Evolutionary conservation across 2,888 invertebrate genomes (phyloP).

Genomic region (Capitulum mitella): DNA sequence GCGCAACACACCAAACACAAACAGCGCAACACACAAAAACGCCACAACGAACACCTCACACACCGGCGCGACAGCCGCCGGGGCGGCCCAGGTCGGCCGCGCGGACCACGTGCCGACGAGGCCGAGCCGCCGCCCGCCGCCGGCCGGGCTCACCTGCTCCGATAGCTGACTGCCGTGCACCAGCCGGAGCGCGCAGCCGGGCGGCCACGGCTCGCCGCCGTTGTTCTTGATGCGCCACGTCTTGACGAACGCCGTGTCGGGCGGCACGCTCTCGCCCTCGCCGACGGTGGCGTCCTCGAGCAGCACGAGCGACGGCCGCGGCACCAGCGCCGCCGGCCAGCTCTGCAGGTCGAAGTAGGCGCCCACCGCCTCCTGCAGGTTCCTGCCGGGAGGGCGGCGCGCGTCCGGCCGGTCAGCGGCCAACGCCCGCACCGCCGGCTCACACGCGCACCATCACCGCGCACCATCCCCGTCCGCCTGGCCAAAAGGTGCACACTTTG

Average conservation of each 20-base stretch:
- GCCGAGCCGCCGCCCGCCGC: neutral
- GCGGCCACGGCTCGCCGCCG: slow-evolving; percentile 81
- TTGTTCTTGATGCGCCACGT: slow-evolving; percentile 82
- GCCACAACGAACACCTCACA: no score
- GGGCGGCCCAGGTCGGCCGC: neutral
- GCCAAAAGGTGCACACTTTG: no score
- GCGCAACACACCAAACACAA: no score
- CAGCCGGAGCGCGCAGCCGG: slow-evolving; percentile 61
- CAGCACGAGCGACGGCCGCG: slow-evolving; percentile 59
- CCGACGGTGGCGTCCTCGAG: slow-evolving; percentile 29
- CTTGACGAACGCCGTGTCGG: slow-evolving; percentile 60
- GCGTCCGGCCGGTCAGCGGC: neutral
- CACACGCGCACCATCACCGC: no score
- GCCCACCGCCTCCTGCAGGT: slow-evolving; percentile 90
- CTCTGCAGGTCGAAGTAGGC: slow-evolving; percentile 84
- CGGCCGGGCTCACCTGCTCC: slow-evolving; percentile 46
- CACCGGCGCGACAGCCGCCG: neutral
- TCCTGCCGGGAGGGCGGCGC: slow-evolving; percentile 57
- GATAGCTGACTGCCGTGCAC: slow-evolving; percentile 61
- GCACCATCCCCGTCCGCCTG: no score
- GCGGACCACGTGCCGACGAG: neutral
- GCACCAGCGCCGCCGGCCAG: neutral
- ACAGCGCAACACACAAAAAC: no score
- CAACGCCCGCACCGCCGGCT: no score
- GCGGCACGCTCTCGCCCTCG: slow-evolving; percentile 31